These are phyloP conservation scores for Pimephales promelas DNA, from an alignment of 2,113 vertebrate genomes.

Conservation along the genomic window DNA sequence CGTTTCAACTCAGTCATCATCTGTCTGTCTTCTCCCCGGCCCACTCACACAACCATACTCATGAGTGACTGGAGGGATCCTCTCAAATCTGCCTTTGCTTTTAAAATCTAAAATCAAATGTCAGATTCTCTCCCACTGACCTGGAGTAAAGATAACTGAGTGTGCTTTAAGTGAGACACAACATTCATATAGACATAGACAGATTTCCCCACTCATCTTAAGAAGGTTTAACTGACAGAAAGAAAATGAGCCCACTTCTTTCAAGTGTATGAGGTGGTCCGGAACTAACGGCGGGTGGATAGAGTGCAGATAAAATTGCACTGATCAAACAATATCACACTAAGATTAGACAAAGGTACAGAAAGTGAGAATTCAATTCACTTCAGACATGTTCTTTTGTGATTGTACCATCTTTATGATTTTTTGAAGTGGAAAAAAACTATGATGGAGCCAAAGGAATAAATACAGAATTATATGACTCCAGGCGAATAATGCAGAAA, in stretches of 20 bases:
- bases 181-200: slow-evolving; percentile 32
- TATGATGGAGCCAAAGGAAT: neutral
- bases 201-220: slow-evolving; percentile 23
- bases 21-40: slow-evolving; percentile 34
- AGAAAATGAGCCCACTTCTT: slow-evolving; percentile 68
- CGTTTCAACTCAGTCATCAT: slow-evolving; percentile 35
- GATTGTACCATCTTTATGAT: neutral
- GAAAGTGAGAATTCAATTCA: neutral
- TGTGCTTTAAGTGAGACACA: slow-evolving; percentile 55
- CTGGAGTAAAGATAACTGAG: slow-evolving; percentile 56
- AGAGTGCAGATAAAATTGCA: slow-evolving; percentile 20
- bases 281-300: neutral
- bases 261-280: slow-evolving; percentile 36
- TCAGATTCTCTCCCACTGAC: slow-evolving; percentile 63
- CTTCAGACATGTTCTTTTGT: slow-evolving; percentile 9
- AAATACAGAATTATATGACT: neutral
- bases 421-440: neutral
- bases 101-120: slow-evolving; percentile 58
- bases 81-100: slow-evolving; percentile 56
- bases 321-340: slow-evolving; percentile 31
- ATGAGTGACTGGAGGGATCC: slow-evolving; percentile 57
- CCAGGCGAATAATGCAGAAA: neutral
- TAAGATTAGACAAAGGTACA: slow-evolving; percentile 18
- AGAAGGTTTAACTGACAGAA: slow-evolving; percentile 22
- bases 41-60: slow-evolving; percentile 40